Evolutionary conservation across 2,797 vertebrate species (phyloP), one percentile per base, ranked within the genome.

Genomic region (Discoglossus pictus): DNA sequence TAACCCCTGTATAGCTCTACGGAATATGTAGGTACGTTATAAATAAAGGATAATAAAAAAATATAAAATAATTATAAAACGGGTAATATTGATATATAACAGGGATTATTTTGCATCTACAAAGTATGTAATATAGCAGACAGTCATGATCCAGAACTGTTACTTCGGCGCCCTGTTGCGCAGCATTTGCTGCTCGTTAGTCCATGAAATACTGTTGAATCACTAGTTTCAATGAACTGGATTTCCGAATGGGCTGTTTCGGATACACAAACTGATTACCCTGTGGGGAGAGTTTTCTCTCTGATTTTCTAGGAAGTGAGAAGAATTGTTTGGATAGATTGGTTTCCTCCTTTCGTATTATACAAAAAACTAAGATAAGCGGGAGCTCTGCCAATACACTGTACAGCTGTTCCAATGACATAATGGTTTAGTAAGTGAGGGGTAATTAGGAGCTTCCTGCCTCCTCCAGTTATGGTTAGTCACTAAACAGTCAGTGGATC

Each of bases 391-490:
- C 68, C 42, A 71, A n/a, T 11, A 15, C 21, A 18, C 25, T 24
- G 36, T 63, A 50, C 68, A 71, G 68, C 68, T 71, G 68, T 51
- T 71, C 11, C 60, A 25, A 18, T 71, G 60, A 71, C 53, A 59
- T 71, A 58, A 64, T 70, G 52, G 18, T 35, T 56, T 61, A 55
- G 52, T 63, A 58, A 56, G 43, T 16, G 51, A 31, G 13, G 52
- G 48, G 60, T 64, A 59, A 71, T 71, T 71, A 59, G 44, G 44
- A 40, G 17, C 61, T 58, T 71, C 68, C 68, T 63, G 68, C 38
- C 56, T n/a, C 60, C 59, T 40, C 17, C 13, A 58, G 52, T 43
- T 8, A 56, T 56, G 42, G 13, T 46, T 69, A 69, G 38, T 69
- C 65, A 43, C 38, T 35, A 35, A 46, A 47, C 46, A 58, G 53